A percentile compares a stretch with the other conserved stretches of the same genome.
phyloP scores from a whole-genome alignment of 1,140 invertebrate species.

The Hycleus cichorii region DNA sequence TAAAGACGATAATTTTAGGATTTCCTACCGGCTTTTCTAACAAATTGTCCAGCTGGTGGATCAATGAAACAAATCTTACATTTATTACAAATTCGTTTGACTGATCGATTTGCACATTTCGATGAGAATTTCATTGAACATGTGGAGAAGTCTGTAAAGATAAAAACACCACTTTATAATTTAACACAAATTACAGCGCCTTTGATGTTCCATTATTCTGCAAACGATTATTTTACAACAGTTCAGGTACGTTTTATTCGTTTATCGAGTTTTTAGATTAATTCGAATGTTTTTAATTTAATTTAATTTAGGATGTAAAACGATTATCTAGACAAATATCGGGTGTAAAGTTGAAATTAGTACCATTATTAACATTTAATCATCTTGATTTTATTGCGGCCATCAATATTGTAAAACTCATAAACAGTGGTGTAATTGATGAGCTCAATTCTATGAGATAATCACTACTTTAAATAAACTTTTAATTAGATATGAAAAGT shows the following conservation, averaged over 20 bases:
- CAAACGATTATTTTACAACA: constrained; percentile 67
- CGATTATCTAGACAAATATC: too few species aligned
- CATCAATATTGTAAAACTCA: background rate
- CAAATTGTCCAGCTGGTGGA: constrained; percentile 72
- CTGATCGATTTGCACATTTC: constrained; percentile 55
- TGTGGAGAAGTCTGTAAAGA: constrained; percentile 48
- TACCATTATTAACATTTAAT: background rate
- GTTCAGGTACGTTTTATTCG: constrained; percentile 36
- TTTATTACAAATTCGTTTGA: constrained; percentile 54
- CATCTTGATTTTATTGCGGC: background rate
- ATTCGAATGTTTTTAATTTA: too few species aligned
- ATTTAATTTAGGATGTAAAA: too few species aligned
- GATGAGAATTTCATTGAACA: constrained; percentile 58
- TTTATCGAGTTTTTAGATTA: background rate
- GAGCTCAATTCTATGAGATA: background rate
- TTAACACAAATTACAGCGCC: constrained; percentile 58
- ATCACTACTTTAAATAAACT: too few species aligned
- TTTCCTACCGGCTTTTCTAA: constrained; percentile 56
- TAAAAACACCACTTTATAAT: constrained; percentile 60
- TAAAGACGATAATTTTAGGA: background rate
- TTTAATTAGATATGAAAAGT: too few species aligned
- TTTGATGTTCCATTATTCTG: constrained; percentile 56
- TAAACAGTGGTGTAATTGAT: background rate
- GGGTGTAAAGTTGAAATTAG: background rate
- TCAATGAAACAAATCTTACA: constrained; percentile 70